These are phyloP conservation scores for Tiaroga cobitis DNA, from an alignment of 2,797 vertebrate species.

Conservation along the genomic window DNA sequence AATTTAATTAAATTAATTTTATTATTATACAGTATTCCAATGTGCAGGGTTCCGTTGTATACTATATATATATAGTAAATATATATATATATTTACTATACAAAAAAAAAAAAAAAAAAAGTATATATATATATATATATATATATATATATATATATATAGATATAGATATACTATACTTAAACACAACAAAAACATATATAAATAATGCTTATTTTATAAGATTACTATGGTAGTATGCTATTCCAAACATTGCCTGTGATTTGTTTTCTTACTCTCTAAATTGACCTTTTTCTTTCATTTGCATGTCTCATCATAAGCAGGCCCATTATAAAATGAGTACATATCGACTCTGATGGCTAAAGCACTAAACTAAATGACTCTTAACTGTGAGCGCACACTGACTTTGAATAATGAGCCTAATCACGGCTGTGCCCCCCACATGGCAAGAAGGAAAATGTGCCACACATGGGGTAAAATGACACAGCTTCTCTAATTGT, in stretches of 20 bases:
- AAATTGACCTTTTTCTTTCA: constrained; percentile 48
- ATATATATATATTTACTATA: no score
- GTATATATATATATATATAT: no score
- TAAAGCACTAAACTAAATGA: constrained; percentile 56
- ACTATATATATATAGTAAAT: no score
- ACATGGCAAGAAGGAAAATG: constrained; percentile 53
- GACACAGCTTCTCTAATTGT: constrained; percentile 59
- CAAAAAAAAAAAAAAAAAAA: no score
- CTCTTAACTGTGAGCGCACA: constrained; percentile 60
- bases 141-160: no score
- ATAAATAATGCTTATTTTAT: background rate
- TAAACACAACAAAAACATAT: no score
- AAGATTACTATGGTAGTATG: background rate
- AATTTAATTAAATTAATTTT: background rate
- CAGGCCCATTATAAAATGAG: constrained; percentile 54
- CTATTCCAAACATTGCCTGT: background rate
- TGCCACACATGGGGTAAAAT: constrained; percentile 62
- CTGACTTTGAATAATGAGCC: constrained; percentile 64
- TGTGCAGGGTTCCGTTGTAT: no score
- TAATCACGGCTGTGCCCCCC: constrained; percentile 56
- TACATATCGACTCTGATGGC: constrained; percentile 48
- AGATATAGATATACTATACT: no score
- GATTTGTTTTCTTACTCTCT: constrained; percentile 39
- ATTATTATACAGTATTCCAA: no score
- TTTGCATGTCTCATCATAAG: constrained; percentile 56